A percentile compares a stretch with the other conserved stretches of the same genome.
phyloP scores from a whole-genome alignment of 1,140 invertebrate species.

The Artemia franciscana region DNA sequence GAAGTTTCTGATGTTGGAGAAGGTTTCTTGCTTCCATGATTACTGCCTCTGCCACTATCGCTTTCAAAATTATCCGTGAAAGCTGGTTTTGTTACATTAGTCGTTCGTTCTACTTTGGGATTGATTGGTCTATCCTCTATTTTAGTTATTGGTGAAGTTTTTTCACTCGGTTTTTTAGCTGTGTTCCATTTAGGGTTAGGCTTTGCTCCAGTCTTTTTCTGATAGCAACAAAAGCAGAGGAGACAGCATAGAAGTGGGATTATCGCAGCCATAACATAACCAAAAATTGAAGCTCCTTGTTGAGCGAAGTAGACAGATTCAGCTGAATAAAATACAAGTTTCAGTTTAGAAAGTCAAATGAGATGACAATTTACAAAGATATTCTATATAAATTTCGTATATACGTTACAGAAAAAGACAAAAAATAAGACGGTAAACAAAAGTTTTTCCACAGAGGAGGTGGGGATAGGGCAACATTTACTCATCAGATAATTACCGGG shows the following conservation, averaged over 20 bases:
- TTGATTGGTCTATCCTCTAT: background rate
- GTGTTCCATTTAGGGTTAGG: background rate
- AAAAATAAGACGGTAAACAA: no score
- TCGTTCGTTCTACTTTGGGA: background rate
- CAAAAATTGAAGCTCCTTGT: slow-evolving; percentile 20
- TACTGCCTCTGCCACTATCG: background rate
- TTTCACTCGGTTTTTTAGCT: background rate
- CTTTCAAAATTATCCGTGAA: background rate
- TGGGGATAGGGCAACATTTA: no score
- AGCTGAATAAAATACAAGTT: slow-evolving; percentile 4
- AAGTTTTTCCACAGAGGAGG: no score
- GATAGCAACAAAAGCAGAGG: slow-evolving; percentile 15
- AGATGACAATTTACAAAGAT: no score
- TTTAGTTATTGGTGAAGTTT: background rate
- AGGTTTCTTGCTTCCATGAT: background rate
- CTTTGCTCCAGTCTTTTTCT: background rate
- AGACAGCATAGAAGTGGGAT: slow-evolving; percentile 25
- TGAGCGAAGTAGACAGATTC: slow-evolving; percentile 12
- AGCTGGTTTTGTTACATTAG: background rate
- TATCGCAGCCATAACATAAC: slow-evolving; percentile 23
- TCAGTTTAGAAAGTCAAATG: no score
- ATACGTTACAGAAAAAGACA: no score
- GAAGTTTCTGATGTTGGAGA: background rate
- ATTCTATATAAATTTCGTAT: no score
- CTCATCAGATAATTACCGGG: no score